Percentiles rank a stretch among this genome's conserved stretches.
Conservation (phyloP, 2,888 invertebrate species). For the Archips xylosteana region DNA sequence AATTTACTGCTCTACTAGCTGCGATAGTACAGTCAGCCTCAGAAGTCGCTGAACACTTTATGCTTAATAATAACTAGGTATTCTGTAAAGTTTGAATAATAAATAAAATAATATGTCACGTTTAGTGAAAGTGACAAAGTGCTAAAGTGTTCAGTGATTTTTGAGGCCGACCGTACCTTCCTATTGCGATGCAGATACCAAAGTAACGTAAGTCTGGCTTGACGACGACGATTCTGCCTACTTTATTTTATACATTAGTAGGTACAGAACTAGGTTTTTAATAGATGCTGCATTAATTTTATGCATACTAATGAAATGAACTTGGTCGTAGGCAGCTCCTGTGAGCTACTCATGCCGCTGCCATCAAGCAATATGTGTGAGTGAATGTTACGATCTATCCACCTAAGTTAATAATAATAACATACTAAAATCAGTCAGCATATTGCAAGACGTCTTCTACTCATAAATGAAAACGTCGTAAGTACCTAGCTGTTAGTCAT, state of each 20-base stretch:
- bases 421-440: neutral
- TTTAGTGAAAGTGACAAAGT: too few relatives aligned
- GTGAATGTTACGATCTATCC: neutral
- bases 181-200: too few relatives aligned
- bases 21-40: too few relatives aligned
- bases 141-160: too few relatives aligned
- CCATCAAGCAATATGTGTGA: neutral
- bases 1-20: too few relatives aligned
- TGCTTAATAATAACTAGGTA: too few relatives aligned
- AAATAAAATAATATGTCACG: too few relatives aligned
- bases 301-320: neutral
- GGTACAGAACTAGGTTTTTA: neutral
- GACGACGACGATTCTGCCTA: neutral
- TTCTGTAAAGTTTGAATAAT: too few relatives aligned
- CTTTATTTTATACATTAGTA: neutral
- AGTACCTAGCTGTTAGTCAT: neutral
- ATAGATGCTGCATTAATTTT: conserved; percentile 8
- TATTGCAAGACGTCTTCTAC: neutral
- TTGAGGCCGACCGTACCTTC: too few relatives aligned
- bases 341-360: neutral
- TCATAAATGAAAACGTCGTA: neutral
- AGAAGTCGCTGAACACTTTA: too few relatives aligned
- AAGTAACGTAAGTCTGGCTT: neutral
- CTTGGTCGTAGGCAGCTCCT: neutral
- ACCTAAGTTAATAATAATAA: too few relatives aligned